phyloP scores from a whole-genome alignment of 2,113 vertebrate species.

The Uropsilus gracilis region DNA sequence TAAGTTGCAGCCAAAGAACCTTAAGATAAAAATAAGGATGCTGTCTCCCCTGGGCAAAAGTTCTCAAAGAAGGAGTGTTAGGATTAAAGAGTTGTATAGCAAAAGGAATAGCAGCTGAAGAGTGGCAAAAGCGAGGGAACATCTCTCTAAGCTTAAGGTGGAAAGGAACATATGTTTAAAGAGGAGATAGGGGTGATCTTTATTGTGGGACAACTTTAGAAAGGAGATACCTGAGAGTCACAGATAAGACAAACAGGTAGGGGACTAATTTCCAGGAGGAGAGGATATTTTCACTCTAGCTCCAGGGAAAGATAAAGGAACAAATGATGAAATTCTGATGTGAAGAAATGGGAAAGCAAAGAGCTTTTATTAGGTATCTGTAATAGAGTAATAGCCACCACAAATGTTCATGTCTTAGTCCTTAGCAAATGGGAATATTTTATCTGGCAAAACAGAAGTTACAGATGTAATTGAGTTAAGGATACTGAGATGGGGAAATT shows the following conservation, averaged over 20 bases:
- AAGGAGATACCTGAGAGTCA: not conserved
- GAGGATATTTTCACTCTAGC: not conserved
- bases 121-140: not conserved
- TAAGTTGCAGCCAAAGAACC: not conserved
- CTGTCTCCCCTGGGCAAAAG: not conserved
- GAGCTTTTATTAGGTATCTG: not conserved
- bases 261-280: not conserved
- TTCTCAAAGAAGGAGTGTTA: not conserved
- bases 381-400: too few species aligned
- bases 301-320: not conserved
- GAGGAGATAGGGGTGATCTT: not conserved
- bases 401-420: not conserved
- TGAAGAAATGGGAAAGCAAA: not conserved
- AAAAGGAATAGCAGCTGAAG: not conserved
- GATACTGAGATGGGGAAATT: not conserved
- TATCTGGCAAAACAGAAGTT: not conserved
- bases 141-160: not conserved
- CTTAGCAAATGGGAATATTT: not conserved
- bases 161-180: not conserved
- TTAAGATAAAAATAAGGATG: not conserved
- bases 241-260: not conserved
- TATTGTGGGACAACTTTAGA: not conserved
- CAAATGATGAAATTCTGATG: not conserved
- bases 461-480: not conserved
- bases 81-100: not conserved